Base-by-base conservation (phyloP, 2,888 invertebrate species). In the Alcis repandata region DNA sequence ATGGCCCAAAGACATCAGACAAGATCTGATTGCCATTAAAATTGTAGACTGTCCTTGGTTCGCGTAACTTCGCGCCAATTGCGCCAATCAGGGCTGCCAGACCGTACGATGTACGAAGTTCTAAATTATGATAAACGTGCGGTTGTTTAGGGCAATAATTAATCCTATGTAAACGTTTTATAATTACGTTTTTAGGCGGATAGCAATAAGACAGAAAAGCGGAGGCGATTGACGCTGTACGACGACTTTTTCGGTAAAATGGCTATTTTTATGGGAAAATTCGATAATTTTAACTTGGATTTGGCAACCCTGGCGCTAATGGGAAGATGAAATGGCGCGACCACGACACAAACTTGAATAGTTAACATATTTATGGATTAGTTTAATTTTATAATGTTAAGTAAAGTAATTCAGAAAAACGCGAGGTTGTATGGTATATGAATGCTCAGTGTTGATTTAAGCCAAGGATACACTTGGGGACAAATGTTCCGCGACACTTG, bases 341-440 rank as follows among this genome's bases (percentile, higher is more conserved):
- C 79, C 74, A 76, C 74, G 79, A 85, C 79, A 82, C 78, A 82
- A 85, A 86, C 88, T 90, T 86, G 89, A 90, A 90, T 90, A 88
- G 75, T 79, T 82, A 76, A 78, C 72, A 66, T 83, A 85, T 84
- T 83, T 86, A 82, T 81, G 73, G 62, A 64, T 83, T 85, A 76
- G 70, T 78, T 64, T 78, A 79, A 74, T 76, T 77, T 73, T 72
- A 68, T 77, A 78, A 75, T 60, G 56, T 73, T 76, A 77, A 69
- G 71, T 81, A 72, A 73, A 17, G 9, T 59, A 51, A 74, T 71
- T 77, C 69, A 71, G 74, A 79, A 74, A 74, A 71, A 78, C 69
- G 76, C 60, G 79, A 75, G 73, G 79, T 84, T 83, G 80, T 83
- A 79, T 82, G 69, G 75, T n/a, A 27, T 6, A 27, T 27, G 27